Evolutionary conservation across 2,888 invertebrate species (phyloP), one percentile per base, ranked within the genome.

Genomic region (Helobdella robusta): DNA sequence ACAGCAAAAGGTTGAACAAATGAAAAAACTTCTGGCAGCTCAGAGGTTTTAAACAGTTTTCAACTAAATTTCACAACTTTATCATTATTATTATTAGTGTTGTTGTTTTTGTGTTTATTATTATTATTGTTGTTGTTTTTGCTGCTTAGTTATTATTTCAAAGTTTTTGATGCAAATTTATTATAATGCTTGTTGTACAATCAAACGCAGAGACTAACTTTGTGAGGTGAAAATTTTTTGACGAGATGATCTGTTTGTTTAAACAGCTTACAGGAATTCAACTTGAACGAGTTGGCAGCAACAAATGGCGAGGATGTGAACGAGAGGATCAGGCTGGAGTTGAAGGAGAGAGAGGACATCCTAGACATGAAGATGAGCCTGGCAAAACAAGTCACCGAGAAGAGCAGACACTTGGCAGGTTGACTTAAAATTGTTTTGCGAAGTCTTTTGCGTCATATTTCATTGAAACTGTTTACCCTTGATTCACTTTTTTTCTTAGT

Each of bases 401-500:
- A 89, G 84, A 91, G 91, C 83, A 90, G 91, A 84, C 88, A 90
- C 78, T 91, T 91, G 74, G 92, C 93, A 81, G 92, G 92, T 92
- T 40, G 30, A 5, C 23, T n/a, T n/a, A n/a, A n/a, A n/a, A n/a
- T n/a, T n/a, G n/a, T n/a, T n/a, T n/a, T n/a, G n/a, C n/a, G n/a
- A n/a, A n/a, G n/a, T n/a, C n/a, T n/a, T n/a, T n/a, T n/a, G n/a
- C n/a, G n/a, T n/a, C n/a, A n/a, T n/a, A n/a, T n/a, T n/a, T n/a
- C n/a, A n/a, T n/a, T n/a, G n/a, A n/a, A n/a, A n/a, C n/a, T n/a
- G n/a, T n/a, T n/a, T n/a, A n/a, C n/a, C n/a, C n/a, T n/a, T n/a
- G n/a, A n/a, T n/a, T n/a, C n/a, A n/a, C n/a, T n/a, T n/a, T n/a
- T n/a, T n/a, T n/a, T n/a, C n/a, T n/a, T n/a, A n/a, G n/a, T n/a